These are phyloP conservation scores for Luscinia luscinia DNA, from an alignment of 2,797 vertebrate species.

Conservation along the genomic window DNA sequence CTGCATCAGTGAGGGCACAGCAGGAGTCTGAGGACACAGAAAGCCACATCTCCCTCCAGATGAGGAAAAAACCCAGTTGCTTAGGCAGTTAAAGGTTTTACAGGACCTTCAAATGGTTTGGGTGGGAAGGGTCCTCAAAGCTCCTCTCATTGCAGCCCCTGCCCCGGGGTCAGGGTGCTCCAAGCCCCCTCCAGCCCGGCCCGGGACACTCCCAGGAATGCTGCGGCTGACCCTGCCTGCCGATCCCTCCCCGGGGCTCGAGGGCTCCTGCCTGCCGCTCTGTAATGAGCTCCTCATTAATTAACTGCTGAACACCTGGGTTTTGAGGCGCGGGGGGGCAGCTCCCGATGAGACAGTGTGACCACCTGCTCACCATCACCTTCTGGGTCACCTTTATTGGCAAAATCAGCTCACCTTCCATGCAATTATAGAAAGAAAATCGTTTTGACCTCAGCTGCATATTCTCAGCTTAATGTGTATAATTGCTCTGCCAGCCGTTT, in stretches of 20 bases:
- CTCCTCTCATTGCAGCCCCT: neutral
- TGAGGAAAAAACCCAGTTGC: neutral
- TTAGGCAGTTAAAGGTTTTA: neutral
- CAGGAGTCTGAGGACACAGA: neutral
- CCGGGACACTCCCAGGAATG: neutral
- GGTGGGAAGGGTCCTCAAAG: neutral
- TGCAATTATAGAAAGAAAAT: conserved; percentile 61
- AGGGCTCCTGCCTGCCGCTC: too few relatives aligned
- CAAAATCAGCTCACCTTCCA: conserved; percentile 40
- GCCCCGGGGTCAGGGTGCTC: neutral
- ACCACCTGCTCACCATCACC: neutral
- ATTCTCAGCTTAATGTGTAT: conserved; percentile 60
- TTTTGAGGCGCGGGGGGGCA: neutral
- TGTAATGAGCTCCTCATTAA: too few relatives aligned
- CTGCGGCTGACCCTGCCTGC: too few relatives aligned
- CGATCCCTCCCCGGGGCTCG: too few relatives aligned
- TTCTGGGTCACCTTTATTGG: conserved; percentile 4
- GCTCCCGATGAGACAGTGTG: neutral
- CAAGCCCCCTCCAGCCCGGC: neutral
- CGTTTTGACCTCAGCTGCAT: conserved; percentile 53
- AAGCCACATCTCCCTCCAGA: neutral
- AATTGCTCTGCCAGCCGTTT: conserved; percentile 64
- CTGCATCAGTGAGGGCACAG: rapidly evolving
- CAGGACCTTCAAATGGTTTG: neutral
- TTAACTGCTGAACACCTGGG: rapidly evolving